phyloP scores from a whole-genome alignment of 2,797 vertebrate genomes.

The Oryzias sinensis region DNA sequence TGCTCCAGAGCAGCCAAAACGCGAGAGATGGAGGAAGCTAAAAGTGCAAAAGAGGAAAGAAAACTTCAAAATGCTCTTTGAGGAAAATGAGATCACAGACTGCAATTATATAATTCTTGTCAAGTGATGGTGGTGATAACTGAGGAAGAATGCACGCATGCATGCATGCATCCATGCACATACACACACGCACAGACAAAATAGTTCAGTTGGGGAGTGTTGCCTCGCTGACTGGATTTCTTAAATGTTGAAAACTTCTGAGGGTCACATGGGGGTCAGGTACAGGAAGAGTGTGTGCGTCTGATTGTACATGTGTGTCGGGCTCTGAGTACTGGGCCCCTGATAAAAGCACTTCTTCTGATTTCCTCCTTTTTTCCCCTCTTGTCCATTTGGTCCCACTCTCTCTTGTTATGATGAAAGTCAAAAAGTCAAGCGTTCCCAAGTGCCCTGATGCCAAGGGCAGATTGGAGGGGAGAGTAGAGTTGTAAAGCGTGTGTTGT shows the following conservation, averaged over 20 bases:
- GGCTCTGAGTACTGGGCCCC: slow-evolving; percentile 54
- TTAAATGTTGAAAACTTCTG: slow-evolving; percentile 79
- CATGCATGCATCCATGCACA: slow-evolving; percentile 30
- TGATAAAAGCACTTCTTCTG: slow-evolving; percentile 73
- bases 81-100: slow-evolving; percentile 90
- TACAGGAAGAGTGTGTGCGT: slow-evolving; percentile 75
- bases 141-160: slow-evolving; percentile 78
- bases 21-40: slow-evolving; percentile 68
- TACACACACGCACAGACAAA: slow-evolving; percentile 19
- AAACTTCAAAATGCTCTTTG: slow-evolving; percentile 88
- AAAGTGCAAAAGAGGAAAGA: slow-evolving; percentile 75
- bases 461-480: slow-evolving; percentile 58
- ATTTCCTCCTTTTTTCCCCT: slow-evolving; percentile 60
- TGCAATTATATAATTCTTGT: slow-evolving; percentile 97
- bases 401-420: slow-evolving; percentile 72
- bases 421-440: slow-evolving; percentile 55
- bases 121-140: slow-evolving; percentile 91
- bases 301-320: slow-evolving; percentile 33
- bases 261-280: slow-evolving; percentile 85
- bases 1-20: slow-evolving; percentile 27
- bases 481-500: slow-evolving; percentile 49
- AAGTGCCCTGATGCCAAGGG: slow-evolving; percentile 65
- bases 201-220: slow-evolving; percentile 72
- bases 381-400: slow-evolving; percentile 64
- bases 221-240: slow-evolving; percentile 81